Evolutionary conservation across 2,113 vertebrate species (phyloP), one percentile per base, ranked within the genome.

Genomic region (Myiagra hebetior): DNA sequence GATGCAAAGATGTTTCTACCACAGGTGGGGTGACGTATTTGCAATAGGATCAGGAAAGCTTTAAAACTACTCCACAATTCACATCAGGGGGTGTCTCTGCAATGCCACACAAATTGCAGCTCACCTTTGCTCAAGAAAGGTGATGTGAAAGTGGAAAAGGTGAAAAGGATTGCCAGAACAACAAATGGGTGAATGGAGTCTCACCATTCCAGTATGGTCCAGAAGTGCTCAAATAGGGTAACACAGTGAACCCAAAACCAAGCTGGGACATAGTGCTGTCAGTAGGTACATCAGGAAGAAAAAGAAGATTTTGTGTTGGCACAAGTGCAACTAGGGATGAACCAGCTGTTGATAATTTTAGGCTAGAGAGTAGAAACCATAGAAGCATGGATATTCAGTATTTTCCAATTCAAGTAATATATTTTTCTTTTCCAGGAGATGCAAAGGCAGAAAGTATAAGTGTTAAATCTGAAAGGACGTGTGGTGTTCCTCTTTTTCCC

Each of bases 161-260:
- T 76, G 17, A 35, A 62, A 65, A 73, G 28, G 53, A 85, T 28
- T 52, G 28, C 6, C 35, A n/a, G 49, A 70, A 72, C 5, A 35
- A 59, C 26, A 37, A 69, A 12, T 0, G 3, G 15, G 3, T 72
- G 30, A 52, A 47, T 15, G 17, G 53, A 68, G 31, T 37, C 16
- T 18, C 37, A 73, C 23, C 11, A 15, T 23, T 76, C 12, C 57
- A 28, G 4, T 49, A 19, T 6, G n/a, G 37, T 13, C 20, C 47
- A 33, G 33, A 85, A 79, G 22, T 53, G 53, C 6, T 88, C 41
- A 57, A 27, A 65, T 8, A 57, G 56, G 13, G 26, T 41, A 79
- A 39, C 0, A 0, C 6, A 11, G 11, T 1, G 1, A 86, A 63
- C 11, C 14, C n/a, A 80, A 84, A 19, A 50, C 37, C 73, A 74